Evolutionary conservation across 92 coral and sea anemone genomes (phyloP).

Genomic region (Blastomussa wellsi): DNA sequence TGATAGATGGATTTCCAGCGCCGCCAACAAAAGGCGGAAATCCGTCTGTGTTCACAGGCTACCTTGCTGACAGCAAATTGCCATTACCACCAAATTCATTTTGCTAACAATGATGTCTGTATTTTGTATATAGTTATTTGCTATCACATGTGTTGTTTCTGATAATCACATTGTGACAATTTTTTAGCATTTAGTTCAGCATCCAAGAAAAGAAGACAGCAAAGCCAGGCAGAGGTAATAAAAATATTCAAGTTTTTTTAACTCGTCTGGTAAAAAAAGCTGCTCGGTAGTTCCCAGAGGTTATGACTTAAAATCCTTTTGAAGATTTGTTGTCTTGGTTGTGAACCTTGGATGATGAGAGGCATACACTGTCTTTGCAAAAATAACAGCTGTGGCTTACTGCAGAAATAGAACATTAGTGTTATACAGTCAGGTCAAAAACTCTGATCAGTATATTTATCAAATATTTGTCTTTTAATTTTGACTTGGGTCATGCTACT

Average conservation of each 20-base stretch:
- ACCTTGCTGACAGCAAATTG: not conserved
- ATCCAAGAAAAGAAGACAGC: conserved; percentile 24
- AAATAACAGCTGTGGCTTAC: not conserved
- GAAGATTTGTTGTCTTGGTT: not conserved
- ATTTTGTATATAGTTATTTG: not conserved
- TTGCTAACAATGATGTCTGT: not conserved
- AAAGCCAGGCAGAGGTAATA: conserved; percentile 13
- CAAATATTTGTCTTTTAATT: no score
- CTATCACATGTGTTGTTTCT: not conserved
- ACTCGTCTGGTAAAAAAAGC: not conserved
- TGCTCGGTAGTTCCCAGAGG: not conserved
- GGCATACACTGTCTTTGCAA: not conserved
- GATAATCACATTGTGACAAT: not conserved
- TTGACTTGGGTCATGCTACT: not conserved
- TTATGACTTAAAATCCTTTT: no score
- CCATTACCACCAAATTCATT: not conserved
- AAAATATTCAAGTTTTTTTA: not conserved
- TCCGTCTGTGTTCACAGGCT: no score
- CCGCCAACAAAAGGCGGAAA: no score
- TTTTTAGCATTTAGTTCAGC: conserved; percentile 34
- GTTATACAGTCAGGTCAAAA: no score
- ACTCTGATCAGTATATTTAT: no score
- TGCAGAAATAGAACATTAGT: not conserved
- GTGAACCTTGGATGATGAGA: not conserved
- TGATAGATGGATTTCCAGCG: no score